Base-by-base conservation (phyloP, 2,113 vertebrate genomes). In the Ascaphus truei region DNA sequence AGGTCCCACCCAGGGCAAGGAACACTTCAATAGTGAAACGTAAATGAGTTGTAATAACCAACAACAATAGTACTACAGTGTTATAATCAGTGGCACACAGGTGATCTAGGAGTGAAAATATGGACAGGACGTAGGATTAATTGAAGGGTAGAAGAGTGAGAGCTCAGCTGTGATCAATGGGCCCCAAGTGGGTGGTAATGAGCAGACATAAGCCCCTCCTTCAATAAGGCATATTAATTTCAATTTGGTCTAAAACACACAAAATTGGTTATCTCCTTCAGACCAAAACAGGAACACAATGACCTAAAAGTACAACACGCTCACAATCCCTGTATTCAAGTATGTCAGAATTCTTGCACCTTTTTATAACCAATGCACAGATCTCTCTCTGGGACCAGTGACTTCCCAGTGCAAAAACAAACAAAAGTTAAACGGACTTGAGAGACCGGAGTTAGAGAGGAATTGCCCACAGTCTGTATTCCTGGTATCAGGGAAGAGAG, bases 301-400 rank as follows among this genome's bases (percentile, higher is more conserved):
- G 36, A 56, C 36, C 26, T 63, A 63, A 62, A 12, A 33, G 6
- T 16, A 66, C 20, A 33, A 55, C 7, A 34, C 20, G 39, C 41
- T n/a, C 20, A 47, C 4, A 29, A n/a, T 37, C 66, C 56, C 67
- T 31, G 31, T 31, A 52, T 71, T 71, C 67, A 71, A 71, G 67
- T 71, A 71, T 71, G 51, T 61, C 57, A 71, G 36, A 60, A 61
- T 71, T 60, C 67, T 57, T 71, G 67, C 56, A 71, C 29, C 47
- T 51, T 18, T 51, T 41, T 16, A 5, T 20, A 57, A 10, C 7
- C 30, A 18, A 16, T 25, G 36, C 4, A 56, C 37, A 7, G 8
- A 7, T 34, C 41, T 31, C 23, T 41, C 29, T 13, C 43, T 33
- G 15, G 18, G 26, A 50, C 43, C 30, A 36, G 23, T 7, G 11